A percentile compares a stretch with the other conserved stretches of the same genome.
Evolutionary conservation across 2,113 vertebrate genomes (phyloP).

Genomic region (Sitta europaea): DNA sequence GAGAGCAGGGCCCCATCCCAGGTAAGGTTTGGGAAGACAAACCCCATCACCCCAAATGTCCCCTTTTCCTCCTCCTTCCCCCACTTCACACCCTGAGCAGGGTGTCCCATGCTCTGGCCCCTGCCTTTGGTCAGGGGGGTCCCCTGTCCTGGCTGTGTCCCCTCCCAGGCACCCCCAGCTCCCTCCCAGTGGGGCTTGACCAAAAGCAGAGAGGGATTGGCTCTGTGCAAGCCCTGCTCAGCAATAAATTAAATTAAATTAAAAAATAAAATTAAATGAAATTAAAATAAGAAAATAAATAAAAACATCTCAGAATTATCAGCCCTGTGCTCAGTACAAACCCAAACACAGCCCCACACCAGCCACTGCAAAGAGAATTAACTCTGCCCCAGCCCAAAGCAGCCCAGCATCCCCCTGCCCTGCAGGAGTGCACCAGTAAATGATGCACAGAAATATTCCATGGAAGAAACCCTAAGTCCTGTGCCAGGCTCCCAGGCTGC

Average conservation of each 20-base stretch:
- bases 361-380: background rate
- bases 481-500: background rate
- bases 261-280: too few species aligned
- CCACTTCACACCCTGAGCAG: too few species aligned
- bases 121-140: background rate
- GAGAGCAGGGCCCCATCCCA: background rate
- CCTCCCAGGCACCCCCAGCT: background rate
- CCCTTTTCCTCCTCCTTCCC: too few species aligned
- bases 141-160: background rate
- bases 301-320: background rate
- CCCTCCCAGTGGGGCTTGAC: background rate
- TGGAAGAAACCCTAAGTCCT: background rate
- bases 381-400: rapidly evolving
- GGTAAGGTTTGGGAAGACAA: background rate
- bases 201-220: background rate
- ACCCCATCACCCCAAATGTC: rapidly evolving
- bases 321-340: background rate
- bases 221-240: background rate
- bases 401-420: background rate
- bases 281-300: too few species aligned
- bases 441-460: background rate
- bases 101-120: background rate
- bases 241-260: too few species aligned
- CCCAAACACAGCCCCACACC: background rate
- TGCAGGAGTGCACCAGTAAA: background rate